Percentiles rank a stretch among this genome's conserved stretches.
phyloP scores from a whole-genome alignment of 2,113 vertebrate genomes.

The Rhinolophus ferrumequinum region DNA sequence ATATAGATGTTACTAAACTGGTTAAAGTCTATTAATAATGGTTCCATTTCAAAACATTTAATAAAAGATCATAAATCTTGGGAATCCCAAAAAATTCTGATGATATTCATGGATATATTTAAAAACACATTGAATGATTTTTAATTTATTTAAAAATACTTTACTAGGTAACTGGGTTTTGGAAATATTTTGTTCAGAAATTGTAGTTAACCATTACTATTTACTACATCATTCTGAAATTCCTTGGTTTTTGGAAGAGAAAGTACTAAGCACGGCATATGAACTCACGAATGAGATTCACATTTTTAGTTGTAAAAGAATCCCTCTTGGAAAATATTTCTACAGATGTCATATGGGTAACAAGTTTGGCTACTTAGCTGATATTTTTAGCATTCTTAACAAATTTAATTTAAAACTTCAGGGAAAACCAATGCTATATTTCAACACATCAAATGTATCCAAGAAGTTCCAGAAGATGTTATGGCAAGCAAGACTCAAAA shows the following conservation, averaged over 20 bases:
- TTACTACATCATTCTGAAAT: constrained; percentile 7
- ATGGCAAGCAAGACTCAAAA: constrained; percentile 27
- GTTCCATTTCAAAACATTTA: background rate
- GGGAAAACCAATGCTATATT: constrained; percentile 2
- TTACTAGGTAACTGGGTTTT: background rate
- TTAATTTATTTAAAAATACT: background rate
- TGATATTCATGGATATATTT: background rate
- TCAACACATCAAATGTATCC: constrained; percentile 37
- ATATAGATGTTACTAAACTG: background rate
- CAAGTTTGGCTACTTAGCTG: constrained; percentile 36
- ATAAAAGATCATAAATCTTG: background rate
- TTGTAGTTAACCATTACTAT: background rate
- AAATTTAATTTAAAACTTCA: constrained; percentile 46
- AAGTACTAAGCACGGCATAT: background rate
- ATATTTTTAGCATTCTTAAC: constrained; percentile 51
- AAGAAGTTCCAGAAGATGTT: constrained; percentile 43
- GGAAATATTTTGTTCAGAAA: background rate
- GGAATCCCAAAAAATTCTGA: background rate
- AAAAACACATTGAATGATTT: background rate
- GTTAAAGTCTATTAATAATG: background rate
- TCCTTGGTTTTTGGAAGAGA: constrained; percentile 2
- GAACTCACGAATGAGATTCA: background rate
- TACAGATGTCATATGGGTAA: constrained; percentile 15
- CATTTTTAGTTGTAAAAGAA: constrained; percentile 41
- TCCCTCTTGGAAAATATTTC: constrained; percentile 64